phyloP scores from a whole-genome alignment of 2,888 invertebrate species.

The Seladonia tumulorum region DNA sequence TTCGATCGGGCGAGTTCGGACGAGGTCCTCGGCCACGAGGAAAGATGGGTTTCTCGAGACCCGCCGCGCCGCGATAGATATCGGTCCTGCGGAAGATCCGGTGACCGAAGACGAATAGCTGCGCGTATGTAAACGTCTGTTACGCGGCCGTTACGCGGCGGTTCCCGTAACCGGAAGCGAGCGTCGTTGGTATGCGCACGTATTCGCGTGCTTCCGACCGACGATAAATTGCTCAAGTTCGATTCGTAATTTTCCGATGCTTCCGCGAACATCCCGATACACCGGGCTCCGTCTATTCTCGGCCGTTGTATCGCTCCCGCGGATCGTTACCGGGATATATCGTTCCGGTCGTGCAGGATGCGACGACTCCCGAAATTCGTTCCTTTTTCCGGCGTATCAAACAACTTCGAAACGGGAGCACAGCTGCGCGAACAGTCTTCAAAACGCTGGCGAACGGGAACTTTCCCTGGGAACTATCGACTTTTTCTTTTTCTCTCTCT shows the following conservation, averaged over 20 bases:
- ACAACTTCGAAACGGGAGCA: slow-evolving; percentile 27
- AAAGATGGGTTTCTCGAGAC: slow-evolving; percentile 25
- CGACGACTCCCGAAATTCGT: slow-evolving; percentile 4
- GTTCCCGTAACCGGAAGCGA: slow-evolving; percentile 22
- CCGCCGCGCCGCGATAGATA: slow-evolving; percentile 47
- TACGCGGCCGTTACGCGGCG: slow-evolving; percentile 36
- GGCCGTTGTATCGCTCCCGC: slow-evolving; percentile 24
- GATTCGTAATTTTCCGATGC: slow-evolving; percentile 53
- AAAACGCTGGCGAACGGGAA: neutral
- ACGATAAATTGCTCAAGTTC: slow-evolving; percentile 57
- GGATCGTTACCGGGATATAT: slow-evolving; percentile 21
- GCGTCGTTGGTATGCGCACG: slow-evolving; percentile 24
- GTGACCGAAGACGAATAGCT: slow-evolving; percentile 44
- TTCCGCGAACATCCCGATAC: slow-evolving; percentile 1
- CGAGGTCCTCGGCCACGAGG: neutral
- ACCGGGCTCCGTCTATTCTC: neutral
- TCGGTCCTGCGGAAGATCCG: slow-evolving; percentile 61
- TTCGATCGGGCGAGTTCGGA: slow-evolving; percentile 4
- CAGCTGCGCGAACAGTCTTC: slow-evolving; percentile 12
- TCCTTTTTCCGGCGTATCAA: neutral
- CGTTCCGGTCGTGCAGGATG: slow-evolving; percentile 1
- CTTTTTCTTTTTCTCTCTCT: neutral
- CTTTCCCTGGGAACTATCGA: neutral
- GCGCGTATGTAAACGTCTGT: slow-evolving; percentile 51
- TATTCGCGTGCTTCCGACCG: slow-evolving; percentile 39